Conservation (phyloP, 2,113 vertebrate genomes). For the Hucho hucho region DNA sequence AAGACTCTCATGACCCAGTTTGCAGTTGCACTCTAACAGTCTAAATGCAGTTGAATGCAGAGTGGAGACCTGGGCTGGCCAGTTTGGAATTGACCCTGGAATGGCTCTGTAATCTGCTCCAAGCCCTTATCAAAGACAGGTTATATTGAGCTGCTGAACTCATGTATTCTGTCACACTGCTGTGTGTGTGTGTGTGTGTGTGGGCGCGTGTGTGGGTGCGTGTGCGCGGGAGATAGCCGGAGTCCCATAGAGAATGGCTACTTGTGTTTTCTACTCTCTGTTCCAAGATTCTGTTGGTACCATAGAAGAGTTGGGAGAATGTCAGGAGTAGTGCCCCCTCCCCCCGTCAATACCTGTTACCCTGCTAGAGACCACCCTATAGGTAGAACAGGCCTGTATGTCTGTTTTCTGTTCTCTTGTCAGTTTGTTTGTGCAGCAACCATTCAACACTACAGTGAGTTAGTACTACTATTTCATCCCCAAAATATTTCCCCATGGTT, state of each 20-base stretch:
- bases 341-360: too few relatives aligned
- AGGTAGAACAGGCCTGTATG: background rate
- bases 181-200: constrained; percentile 34
- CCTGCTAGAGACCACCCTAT: background rate
- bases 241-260: too few relatives aligned
- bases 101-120: background rate
- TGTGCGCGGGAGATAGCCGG: constrained; percentile 13
- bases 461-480: background rate
- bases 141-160: background rate
- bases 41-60: too few relatives aligned
- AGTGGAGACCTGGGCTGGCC: background rate
- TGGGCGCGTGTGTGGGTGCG: background rate
- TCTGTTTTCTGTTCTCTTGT: background rate
- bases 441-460: background rate
- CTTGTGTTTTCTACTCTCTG: too few relatives aligned
- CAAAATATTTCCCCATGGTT: constrained; percentile 2
- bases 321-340: too few relatives aligned
- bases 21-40: too few relatives aligned
- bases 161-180: background rate
- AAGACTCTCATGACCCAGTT: too few relatives aligned
- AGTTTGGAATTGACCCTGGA: background rate
- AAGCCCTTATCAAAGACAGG: background rate
- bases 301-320: too few relatives aligned
- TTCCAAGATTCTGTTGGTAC: too few relatives aligned
- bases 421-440: background rate